phyloP scores from a whole-genome alignment of 2,888 invertebrate species.

The Entomobrya proxima region DNA sequence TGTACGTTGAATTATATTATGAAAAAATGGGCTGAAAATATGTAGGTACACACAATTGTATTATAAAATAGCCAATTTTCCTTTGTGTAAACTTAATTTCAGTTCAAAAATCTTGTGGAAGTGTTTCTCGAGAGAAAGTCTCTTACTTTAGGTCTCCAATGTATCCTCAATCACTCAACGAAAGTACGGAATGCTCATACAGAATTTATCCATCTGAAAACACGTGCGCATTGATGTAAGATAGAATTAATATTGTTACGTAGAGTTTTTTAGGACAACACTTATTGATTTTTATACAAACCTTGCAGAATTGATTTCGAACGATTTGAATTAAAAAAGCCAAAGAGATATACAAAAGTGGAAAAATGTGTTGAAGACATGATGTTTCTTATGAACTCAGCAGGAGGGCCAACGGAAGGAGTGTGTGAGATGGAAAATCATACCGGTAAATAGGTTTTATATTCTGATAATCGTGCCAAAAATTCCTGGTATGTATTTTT shows the following conservation, averaged over 20 bases:
- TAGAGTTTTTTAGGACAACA: neutral
- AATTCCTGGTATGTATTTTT: neutral
- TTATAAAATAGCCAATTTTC: neutral
- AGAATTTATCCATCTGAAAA: conserved; percentile 76
- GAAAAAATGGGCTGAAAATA: neutral
- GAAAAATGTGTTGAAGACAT: conserved; percentile 72
- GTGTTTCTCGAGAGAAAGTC: conserved; percentile 76
- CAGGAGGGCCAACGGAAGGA: conserved; percentile 70
- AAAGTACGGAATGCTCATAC: conserved; percentile 77
- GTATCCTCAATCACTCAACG: conserved; percentile 75
- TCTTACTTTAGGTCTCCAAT: conserved; percentile 77
- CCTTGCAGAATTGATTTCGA: conserved; percentile 76
- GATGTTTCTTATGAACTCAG: conserved; percentile 70
- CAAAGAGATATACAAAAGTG: conserved; percentile 71
- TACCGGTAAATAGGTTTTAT: conserved; percentile 60
- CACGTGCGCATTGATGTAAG: conserved; percentile 76
- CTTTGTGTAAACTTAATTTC: conserved; percentile 46
- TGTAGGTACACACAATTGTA: neutral
- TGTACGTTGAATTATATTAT: conserved; percentile 61
- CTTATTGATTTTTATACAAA: neutral
- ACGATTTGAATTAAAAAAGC: conserved; percentile 76
- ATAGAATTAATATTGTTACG: neutral
- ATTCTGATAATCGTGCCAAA: neutral
- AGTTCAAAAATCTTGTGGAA: conserved; percentile 77
- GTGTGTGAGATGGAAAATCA: conserved; percentile 73